Percentiles rank a stretch among this genome's conserved stretches.
Evolutionary conservation across 2,888 invertebrate species (phyloP).

Genomic region (Pseudolycoriella hygida): DNA sequence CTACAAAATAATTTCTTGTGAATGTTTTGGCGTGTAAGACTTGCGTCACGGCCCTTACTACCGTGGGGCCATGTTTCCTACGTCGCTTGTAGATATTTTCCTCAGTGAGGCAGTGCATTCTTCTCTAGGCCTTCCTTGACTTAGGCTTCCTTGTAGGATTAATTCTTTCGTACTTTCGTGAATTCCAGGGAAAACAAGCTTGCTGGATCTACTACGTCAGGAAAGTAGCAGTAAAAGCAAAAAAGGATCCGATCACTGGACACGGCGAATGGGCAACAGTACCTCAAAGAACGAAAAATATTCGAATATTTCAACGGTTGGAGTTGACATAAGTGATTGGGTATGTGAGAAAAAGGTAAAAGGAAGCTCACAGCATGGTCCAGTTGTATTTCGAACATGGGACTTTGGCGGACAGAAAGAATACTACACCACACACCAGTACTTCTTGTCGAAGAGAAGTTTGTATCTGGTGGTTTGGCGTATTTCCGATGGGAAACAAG

Average conservation of each 20-base stretch:
- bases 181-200: conserved; percentile 85
- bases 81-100: no score
- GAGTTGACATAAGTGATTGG: conserved; percentile 95
- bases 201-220: conserved; percentile 71
- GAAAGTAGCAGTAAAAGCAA: conserved; percentile 58
- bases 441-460: conserved; percentile 88
- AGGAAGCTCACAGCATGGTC: conserved; percentile 54
- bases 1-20: no score
- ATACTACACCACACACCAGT: conserved; percentile 97
- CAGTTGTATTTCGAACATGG: conserved; percentile 90
- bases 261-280: conserved; percentile 80
- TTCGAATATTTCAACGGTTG: conserved; percentile 84
- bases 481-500: conserved; percentile 78
- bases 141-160: no score
- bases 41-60: no score
- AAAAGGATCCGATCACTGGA: conserved; percentile 60
- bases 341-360: conserved; percentile 71
- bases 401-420: conserved; percentile 98
- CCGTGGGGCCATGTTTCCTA: no score
- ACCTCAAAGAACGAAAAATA: conserved; percentile 57
- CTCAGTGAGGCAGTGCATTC: no score
- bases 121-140: no score
- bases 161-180: no score
- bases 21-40: no score
- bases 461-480: conserved; percentile 92